These are phyloP conservation scores for Drosophila ironensis DNA, from an alignment of 1,140 invertebrate species.

Conservation along the genomic window DNA sequence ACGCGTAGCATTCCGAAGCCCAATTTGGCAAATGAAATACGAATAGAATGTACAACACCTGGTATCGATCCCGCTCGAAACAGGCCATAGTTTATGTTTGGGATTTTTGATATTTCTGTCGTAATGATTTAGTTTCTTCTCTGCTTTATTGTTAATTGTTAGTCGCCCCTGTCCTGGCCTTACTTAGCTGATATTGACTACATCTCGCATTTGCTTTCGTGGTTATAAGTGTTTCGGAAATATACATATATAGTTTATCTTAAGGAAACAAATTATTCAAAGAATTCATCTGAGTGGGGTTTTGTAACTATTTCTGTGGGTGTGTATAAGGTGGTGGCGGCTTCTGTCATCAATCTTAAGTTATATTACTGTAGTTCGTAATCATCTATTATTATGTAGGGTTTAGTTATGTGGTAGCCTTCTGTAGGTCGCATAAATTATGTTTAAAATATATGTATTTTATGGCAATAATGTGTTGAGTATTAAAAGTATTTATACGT, in stretches of 20 bases:
- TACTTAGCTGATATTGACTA: constrained; percentile 13
- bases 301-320: constrained; percentile 21
- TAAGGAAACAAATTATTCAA: constrained; percentile 23
- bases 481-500: constrained; percentile 77
- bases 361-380: constrained; percentile 60
- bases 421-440: constrained; percentile 69
- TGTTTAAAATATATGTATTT: constrained; percentile 75
- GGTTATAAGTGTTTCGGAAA: constrained; percentile 13
- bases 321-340: constrained; percentile 40
- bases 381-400: constrained; percentile 58
- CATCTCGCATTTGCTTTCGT: background rate
- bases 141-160: constrained; percentile 43
- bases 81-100: constrained; percentile 58
- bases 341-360: constrained; percentile 41
- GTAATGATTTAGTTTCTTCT: constrained; percentile 14
- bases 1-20: constrained; percentile 58
- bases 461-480: constrained; percentile 57
- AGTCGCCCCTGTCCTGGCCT: constrained; percentile 12
- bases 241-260: background rate
- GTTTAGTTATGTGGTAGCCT: constrained; percentile 64
- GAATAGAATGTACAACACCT: constrained; percentile 63
- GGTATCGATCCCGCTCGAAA: constrained; percentile 47
- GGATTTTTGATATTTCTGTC: constrained; percentile 36
- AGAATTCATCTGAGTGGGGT: constrained; percentile 20
- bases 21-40: constrained; percentile 70